Evolutionary conservation across 92 coral and sea anemone species (phyloP).

Genomic region (Actinostola sp.): DNA sequence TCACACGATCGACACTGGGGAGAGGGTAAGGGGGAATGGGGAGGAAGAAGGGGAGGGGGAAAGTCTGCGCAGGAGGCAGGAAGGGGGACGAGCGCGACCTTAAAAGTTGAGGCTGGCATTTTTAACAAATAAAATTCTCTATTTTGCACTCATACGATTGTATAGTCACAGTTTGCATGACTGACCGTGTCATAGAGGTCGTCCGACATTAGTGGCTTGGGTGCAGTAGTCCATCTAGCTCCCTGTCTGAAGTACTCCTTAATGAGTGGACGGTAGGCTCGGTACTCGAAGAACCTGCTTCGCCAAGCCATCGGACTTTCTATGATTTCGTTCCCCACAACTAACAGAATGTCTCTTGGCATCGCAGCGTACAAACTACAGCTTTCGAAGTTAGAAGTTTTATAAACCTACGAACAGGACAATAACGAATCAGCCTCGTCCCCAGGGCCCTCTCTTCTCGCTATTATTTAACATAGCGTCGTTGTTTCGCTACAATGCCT

Average conservation of each 20-base stretch:
- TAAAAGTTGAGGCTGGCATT: too few relatives aligned
- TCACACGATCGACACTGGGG: too few relatives aligned
- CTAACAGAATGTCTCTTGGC: conserved; percentile 70
- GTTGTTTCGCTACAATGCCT: neutral
- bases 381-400: conserved; percentile 68
- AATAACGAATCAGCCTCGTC: neutral
- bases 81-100: too few relatives aligned
- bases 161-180: too few relatives aligned
- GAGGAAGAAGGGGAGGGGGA: too few relatives aligned
- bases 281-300: conserved; percentile 70
- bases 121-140: too few relatives aligned
- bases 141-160: too few relatives aligned
- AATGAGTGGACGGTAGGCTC: conserved; percentile 68
- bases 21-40: too few relatives aligned
- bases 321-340: conserved; percentile 65
- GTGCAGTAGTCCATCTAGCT: conserved; percentile 76
- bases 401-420: conserved; percentile 39
- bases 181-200: conserved; percentile 59
- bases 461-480: neutral
- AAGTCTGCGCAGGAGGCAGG: too few relatives aligned
- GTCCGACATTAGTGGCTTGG: conserved; percentile 65
- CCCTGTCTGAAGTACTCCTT: conserved; percentile 74
- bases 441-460: neutral
- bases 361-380: conserved; percentile 68
- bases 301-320: conserved; percentile 78